Evolutionary conservation across 2,113 vertebrate species (phyloP).

Genomic region (Vulpes lagopus): DNA sequence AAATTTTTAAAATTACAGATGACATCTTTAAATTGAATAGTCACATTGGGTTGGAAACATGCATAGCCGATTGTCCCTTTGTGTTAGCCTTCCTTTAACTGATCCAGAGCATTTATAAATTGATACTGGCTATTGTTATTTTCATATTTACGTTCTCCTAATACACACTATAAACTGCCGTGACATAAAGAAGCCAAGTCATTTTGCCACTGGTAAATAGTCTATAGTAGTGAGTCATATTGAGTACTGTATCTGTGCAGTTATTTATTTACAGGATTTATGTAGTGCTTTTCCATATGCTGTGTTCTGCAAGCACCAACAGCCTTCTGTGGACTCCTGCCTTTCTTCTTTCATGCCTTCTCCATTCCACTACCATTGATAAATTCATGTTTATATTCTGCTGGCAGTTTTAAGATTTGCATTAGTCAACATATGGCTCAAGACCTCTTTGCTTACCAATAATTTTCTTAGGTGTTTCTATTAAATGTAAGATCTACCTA

Average conservation of each 20-base stretch:
- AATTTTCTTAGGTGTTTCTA: constrained; percentile 23
- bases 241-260: not conserved
- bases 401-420: constrained; percentile 1
- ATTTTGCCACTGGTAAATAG: constrained; percentile 39
- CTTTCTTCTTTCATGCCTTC: not conserved
- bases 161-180: not conserved
- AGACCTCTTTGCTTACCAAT: constrained; percentile 4
- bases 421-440: not conserved
- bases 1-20: constrained; percentile 33
- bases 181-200: not conserved
- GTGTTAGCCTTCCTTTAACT: not conserved
- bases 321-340: not conserved
- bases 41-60: not conserved
- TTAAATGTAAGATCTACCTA: not conserved
- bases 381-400: not conserved
- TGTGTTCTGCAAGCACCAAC: not conserved
- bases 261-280: constrained; percentile 48
- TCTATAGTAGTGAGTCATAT: not conserved
- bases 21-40: constrained; percentile 1
- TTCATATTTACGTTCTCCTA: constrained; percentile 16
- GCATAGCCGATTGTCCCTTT: not conserved
- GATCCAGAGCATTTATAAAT: not conserved
- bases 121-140: not conserved
- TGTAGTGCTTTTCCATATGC: not conserved
- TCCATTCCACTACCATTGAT: not conserved